Evolutionary conservation across 2,113 vertebrate genomes (phyloP).

Genomic region (Pantherophis guttatus): DNA sequence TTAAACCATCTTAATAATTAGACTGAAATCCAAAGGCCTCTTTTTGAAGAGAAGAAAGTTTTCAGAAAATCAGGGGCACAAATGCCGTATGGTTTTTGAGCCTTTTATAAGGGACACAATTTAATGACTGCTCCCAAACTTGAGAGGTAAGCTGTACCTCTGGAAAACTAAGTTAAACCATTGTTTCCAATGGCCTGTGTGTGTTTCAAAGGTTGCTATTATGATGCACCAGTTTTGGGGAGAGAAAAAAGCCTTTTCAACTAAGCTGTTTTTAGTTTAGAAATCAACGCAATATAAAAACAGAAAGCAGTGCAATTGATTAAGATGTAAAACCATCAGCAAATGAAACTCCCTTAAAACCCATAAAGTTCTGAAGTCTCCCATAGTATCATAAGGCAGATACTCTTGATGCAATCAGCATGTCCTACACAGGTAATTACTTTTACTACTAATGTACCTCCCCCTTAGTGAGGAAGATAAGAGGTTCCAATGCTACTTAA

Average conservation of each 20-base stretch:
- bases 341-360: slow-evolving; percentile 64
- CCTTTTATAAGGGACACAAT: not conserved
- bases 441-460: slow-evolving; percentile 91
- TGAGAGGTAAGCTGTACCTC: not conserved
- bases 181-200: not conserved
- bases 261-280: slow-evolving; percentile 57
- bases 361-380: slow-evolving; percentile 59
- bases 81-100: not conserved
- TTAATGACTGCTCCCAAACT: not conserved
- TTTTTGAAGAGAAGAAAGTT: not conserved
- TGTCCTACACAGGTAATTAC: slow-evolving; percentile 83
- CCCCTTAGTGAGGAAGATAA: slow-evolving; percentile 77
- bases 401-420: slow-evolving; percentile 79
- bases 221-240: slow-evolving; percentile 39
- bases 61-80: not conserved
- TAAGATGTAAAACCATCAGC: slow-evolving; percentile 65
- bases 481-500: slow-evolving; percentile 85
- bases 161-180: not conserved
- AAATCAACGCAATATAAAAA: slow-evolving; percentile 23
- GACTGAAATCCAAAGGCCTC: not conserved
- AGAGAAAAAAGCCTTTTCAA: slow-evolving; percentile 31
- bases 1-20: not conserved
- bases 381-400: slow-evolving; percentile 65
- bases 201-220: slow-evolving; percentile 31
- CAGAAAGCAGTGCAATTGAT: slow-evolving; percentile 56